Evolutionary conservation across 2,888 invertebrate genomes (phyloP).

Genomic region (Catocala nupta): DNA sequence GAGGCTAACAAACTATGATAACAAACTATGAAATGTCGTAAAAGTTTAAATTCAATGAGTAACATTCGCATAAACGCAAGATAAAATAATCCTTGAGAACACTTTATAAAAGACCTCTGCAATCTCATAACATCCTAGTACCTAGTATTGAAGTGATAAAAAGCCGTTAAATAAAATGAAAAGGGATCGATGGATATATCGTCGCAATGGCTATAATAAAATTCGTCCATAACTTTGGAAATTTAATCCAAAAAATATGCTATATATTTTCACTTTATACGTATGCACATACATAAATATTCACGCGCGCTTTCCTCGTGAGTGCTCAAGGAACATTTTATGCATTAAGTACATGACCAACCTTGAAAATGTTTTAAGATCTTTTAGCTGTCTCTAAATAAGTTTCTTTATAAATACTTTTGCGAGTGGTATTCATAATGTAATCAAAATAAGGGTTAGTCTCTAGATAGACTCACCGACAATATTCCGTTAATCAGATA

Average conservation of each 20-base stretch:
- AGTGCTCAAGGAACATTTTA: conserved; percentile 19
- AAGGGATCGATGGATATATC: neutral
- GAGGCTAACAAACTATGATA: too few relatives aligned
- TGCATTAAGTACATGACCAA: neutral
- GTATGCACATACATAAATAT: conserved; percentile 22
- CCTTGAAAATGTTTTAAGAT: neutral
- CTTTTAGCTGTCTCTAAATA: too few relatives aligned
- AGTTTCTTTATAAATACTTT: too few relatives aligned
- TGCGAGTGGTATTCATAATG: too few relatives aligned
- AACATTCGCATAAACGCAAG: too few relatives aligned
- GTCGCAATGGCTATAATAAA: conserved; percentile 23
- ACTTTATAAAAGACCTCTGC: conserved; percentile 18
- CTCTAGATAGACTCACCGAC: too few relatives aligned
- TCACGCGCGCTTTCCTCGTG: conserved; percentile 22
- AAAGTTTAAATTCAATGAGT: conserved; percentile 3
- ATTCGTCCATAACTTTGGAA: conserved; percentile 33
- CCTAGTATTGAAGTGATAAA: neutral
- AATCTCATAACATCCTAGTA: neutral
- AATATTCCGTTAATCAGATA: too few relatives aligned
- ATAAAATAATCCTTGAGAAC: conserved; percentile 4
- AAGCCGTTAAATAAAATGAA: conserved; percentile 1
- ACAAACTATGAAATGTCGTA: too few relatives aligned
- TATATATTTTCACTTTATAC: conserved; percentile 26
- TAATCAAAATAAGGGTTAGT: too few relatives aligned
- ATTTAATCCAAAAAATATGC: conserved; percentile 21